Evolutionary conservation across 1,140 invertebrate species (phyloP), one percentile per base, ranked within the genome.

Genomic region (Ruditapes philippinarum): DNA sequence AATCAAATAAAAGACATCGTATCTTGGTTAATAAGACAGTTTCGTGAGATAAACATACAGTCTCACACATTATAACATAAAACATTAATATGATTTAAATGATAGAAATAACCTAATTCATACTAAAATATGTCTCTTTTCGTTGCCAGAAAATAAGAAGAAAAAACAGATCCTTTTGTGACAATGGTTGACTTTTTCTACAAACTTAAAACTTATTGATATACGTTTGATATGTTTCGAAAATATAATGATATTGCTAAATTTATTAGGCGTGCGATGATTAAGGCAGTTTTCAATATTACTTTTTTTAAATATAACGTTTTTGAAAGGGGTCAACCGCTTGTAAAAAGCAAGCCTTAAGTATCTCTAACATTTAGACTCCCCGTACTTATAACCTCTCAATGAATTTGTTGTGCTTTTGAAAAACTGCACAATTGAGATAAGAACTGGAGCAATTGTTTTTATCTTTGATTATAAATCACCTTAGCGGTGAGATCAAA

Each of bases 381-480:
- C 19, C 12, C 4, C 12, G 74, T 78, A 78, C 45, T 78, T 78
- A 78, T 19, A 31, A 54, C 11, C 31, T 57, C 70, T 49, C 45
- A 38, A 78, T 49, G 74, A 54, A 78, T 78, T 78, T 78, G 74
- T 54, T 78, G 45, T 49, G 45, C 62, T 49, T 70, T 70, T 73
- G 82, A 84, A 25, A 62, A 54, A 84, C 49, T 73, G 68, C 82
- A 84, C 49, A 70, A 57, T 73, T 84, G 38, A 25, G 62, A 84
- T 73, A 84, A 73, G 68, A 42, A 70, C 31, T 49, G 28, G 33
- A 38, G 82, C 28, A 36, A 49, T 84, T 83, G 80, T 73, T 84
- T 84, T 84, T 84, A 84, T 84, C 82, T 84, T 42, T 36, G 60
- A 70, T 51, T 73, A 65, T 84, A 84, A 84, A 84, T 84, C 82